phyloP scores from a whole-genome alignment of 2,113 vertebrate species.

The Pavo muticus region DNA sequence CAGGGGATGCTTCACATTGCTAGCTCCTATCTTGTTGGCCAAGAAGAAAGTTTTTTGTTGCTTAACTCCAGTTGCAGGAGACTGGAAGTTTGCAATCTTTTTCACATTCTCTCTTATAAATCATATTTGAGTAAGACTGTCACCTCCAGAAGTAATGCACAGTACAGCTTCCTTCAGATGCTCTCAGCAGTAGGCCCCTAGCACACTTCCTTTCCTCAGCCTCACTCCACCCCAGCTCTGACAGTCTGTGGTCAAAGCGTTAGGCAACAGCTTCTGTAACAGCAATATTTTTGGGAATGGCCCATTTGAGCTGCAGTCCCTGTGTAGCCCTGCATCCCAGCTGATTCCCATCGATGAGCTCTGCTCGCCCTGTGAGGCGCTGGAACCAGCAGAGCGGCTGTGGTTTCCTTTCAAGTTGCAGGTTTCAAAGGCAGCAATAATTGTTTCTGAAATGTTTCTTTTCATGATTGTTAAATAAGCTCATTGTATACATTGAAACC shows the following conservation, averaged over 20 bases:
- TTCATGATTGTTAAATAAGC: constrained; percentile 66
- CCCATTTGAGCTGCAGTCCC: constrained; percentile 49
- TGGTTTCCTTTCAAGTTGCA: constrained; percentile 67
- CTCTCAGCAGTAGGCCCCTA: background rate
- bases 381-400: constrained; percentile 39
- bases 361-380: constrained; percentile 51
- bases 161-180: background rate
- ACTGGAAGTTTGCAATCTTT: background rate
- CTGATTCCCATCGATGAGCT: constrained; percentile 51
- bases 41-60: background rate
- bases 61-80: background rate
- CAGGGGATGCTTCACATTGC: background rate
- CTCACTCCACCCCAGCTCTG: background rate
- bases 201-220: background rate
- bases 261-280: constrained; percentile 58
- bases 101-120: background rate
- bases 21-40: background rate
- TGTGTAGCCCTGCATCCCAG: constrained; percentile 37
- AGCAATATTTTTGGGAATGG: constrained; percentile 38
- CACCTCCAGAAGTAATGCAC: background rate
- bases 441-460: constrained; percentile 72
- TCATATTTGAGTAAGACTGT: background rate
- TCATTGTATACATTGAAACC: constrained; percentile 24
- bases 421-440: constrained; percentile 67
- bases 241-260: constrained; percentile 44